phyloP scores from a whole-genome alignment of 2,888 invertebrate genomes.

The Steinernema scapterisci region DNA sequence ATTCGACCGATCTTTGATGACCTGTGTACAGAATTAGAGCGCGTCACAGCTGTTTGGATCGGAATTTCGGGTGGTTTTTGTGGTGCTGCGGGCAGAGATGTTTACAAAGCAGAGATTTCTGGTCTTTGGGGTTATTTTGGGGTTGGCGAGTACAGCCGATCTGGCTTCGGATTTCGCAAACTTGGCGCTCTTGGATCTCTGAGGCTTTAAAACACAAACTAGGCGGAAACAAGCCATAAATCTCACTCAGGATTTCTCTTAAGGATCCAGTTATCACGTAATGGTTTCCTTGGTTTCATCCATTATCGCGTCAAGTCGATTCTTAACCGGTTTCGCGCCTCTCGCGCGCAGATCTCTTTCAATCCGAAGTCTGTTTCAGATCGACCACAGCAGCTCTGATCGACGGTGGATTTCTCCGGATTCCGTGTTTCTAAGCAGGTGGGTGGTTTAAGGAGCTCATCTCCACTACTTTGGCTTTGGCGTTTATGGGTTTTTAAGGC shows the following conservation, averaged over 20 bases:
- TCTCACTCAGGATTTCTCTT: not conserved
- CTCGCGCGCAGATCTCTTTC: not conserved
- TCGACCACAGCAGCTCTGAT: not conserved
- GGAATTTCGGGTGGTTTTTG: not conserved
- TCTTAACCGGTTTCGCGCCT: not conserved
- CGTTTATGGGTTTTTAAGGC: too few species aligned
- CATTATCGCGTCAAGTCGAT: not conserved
- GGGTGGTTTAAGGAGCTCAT: too few species aligned
- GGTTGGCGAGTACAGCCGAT: not conserved
- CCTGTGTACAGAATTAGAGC: not conserved
- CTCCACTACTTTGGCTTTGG: too few species aligned
- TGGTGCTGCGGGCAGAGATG: not conserved
- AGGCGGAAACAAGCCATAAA: too few species aligned
- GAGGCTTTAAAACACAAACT: too few species aligned
- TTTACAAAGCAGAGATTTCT: not conserved
- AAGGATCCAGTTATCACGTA: not conserved
- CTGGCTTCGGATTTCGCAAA: too few species aligned
- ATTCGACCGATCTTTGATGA: constrained; percentile 1
- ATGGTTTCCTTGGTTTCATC: not conserved
- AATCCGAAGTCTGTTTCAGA: not conserved
- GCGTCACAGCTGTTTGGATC: not conserved
- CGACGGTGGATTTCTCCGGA: not conserved
- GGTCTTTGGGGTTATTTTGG: constrained; percentile 4
- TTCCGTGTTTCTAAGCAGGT: not conserved
- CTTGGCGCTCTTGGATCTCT: too few species aligned